These are phyloP conservation scores for Euglossa dilemma DNA, from an alignment of 1,140 invertebrate species.

Conservation along the genomic window DNA sequence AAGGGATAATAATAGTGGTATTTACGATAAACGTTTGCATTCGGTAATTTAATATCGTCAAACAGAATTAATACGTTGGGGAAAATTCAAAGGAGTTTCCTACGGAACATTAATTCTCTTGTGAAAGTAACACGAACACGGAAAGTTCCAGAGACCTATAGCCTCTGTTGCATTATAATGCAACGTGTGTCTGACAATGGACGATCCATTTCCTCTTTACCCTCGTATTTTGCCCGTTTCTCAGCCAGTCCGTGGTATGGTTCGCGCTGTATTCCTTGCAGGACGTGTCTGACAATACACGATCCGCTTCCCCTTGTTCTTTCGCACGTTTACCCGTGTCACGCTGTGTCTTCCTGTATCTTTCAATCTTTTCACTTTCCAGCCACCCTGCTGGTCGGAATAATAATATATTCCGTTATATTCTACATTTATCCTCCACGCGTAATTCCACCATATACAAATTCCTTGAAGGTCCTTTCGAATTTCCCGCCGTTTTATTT, in stretches of 20 bases:
- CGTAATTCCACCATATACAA: too few species aligned
- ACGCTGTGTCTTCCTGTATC: background rate
- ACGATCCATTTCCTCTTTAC: constrained; percentile 16
- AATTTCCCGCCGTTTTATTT: too few species aligned
- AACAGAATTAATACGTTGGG: background rate
- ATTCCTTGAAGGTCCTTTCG: too few species aligned
- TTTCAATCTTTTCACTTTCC: background rate
- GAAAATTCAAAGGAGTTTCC: background rate
- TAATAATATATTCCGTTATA: background rate
- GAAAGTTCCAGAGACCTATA: background rate
- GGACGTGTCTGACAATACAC: constrained; percentile 12
- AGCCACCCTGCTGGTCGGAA: background rate
- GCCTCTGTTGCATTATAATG: constrained; percentile 2
- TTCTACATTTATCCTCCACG: too few species aligned
- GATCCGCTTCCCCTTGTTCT: constrained; percentile 1
- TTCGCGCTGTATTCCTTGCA: background rate
- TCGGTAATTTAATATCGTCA: background rate
- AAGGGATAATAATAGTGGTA: too few species aligned
- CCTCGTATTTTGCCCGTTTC: background rate
- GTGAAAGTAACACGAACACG: too few species aligned
- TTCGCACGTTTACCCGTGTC: background rate
- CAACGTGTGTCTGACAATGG: background rate
- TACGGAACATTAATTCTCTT: background rate
- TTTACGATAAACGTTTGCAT: background rate
- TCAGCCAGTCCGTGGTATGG: background rate